phyloP scores from a whole-genome alignment of 1,140 invertebrate genomes.

The Bombus superbus region DNA sequence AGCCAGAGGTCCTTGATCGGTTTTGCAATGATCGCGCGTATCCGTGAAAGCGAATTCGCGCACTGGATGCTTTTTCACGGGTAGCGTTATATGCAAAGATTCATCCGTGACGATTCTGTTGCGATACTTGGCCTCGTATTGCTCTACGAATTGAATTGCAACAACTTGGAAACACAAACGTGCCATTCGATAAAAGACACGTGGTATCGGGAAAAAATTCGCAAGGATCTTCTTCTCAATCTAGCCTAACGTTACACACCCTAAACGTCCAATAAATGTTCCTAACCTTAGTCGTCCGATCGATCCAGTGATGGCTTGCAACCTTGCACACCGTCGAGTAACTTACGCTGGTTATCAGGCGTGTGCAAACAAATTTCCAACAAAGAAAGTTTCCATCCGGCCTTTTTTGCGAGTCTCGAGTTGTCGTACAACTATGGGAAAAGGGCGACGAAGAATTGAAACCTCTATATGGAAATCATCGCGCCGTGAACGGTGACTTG shows the following conservation, averaged over 20 bases:
- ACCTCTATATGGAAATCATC: not conserved
- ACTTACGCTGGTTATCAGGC: conserved; percentile 3
- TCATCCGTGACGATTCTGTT: not conserved
- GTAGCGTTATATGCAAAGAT: not conserved
- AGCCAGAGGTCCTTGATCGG: conserved; percentile 44
- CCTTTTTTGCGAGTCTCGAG: too few species aligned
- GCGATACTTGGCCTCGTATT: not conserved
- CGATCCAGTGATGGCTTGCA: conserved; percentile 28
- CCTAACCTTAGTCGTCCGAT: not conserved
- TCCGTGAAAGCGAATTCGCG: conserved; percentile 28
- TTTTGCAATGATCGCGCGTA: conserved; percentile 32
- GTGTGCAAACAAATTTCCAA: conserved; percentile 26
- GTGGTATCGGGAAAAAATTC: not conserved
- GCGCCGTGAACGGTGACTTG: not conserved
- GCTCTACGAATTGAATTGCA: not conserved
- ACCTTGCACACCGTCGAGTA: conserved; percentile 19
- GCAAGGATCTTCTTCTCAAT: not conserved
- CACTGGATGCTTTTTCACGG: not conserved
- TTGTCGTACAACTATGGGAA: not conserved
- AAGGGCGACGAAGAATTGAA: not conserved
- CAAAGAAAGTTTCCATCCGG: not conserved
- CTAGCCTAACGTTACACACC: not conserved
- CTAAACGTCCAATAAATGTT: not conserved
- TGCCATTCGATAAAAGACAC: not conserved
- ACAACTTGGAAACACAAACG: not conserved